Evolutionary conservation across 2,888 invertebrate species (phyloP).

Genomic region (Lycaena phlaeas): DNA sequence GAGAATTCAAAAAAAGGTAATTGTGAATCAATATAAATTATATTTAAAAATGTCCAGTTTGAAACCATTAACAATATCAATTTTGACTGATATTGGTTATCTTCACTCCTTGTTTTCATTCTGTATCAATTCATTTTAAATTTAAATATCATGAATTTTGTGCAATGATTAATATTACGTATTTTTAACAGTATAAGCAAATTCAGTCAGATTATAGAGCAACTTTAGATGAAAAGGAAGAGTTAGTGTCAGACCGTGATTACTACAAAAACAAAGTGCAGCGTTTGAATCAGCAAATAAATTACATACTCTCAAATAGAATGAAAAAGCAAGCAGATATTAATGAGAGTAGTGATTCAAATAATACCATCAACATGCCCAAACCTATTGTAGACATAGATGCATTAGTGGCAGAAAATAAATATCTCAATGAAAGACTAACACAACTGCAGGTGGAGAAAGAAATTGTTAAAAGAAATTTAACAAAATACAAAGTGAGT

Average conservation of each 20-base stretch:
- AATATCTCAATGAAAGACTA: constrained; percentile 86
- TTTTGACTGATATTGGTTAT: too few species aligned
- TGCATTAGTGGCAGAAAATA: constrained; percentile 85
- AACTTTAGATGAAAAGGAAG: constrained; percentile 88
- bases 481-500: constrained; percentile 83
- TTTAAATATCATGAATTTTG: too few species aligned
- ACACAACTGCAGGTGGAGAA: constrained; percentile 86
- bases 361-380: constrained; percentile 20
- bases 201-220: constrained; percentile 83
- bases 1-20: constrained; percentile 75
- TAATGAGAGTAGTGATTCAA: constrained; percentile 22
- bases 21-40: neutral
- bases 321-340: constrained; percentile 39
- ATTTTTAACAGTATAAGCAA: constrained; percentile 75
- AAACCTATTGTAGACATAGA: constrained; percentile 82
- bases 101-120: too few species aligned
- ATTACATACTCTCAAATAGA: constrained; percentile 73
- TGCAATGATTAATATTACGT: neutral
- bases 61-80: too few species aligned
- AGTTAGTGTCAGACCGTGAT: constrained; percentile 84
- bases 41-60: neutral
- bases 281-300: constrained; percentile 84
- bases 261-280: constrained; percentile 88
- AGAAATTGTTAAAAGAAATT: constrained; percentile 79
- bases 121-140: too few species aligned